These are phyloP conservation scores for Troides oblongomaculatus DNA, from an alignment of 2,888 invertebrate species.

Conservation along the genomic window DNA sequence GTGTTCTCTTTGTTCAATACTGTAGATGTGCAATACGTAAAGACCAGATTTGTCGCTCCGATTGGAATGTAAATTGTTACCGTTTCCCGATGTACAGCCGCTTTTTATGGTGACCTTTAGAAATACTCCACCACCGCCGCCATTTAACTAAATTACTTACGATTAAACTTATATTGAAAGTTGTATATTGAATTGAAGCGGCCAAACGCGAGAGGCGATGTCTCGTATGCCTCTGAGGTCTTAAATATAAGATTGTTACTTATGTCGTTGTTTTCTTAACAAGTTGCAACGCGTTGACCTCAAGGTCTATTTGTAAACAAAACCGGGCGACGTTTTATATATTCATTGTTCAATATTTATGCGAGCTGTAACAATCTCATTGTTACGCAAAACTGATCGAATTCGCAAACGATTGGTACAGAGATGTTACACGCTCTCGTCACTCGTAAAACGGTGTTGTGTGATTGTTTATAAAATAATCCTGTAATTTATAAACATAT, in stretches of 20 bases:
- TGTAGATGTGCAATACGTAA: slow-evolving; percentile 40
- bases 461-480: slow-evolving; percentile 1
- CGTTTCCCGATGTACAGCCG: background rate
- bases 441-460: background rate
- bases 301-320: slow-evolving; percentile 27
- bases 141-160: too few species aligned
- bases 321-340: slow-evolving; percentile 6
- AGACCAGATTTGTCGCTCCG: slow-evolving; percentile 37
- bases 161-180: too few species aligned
- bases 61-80: slow-evolving; percentile 36
- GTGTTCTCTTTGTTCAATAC: slow-evolving; percentile 47
- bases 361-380: slow-evolving; percentile 8
- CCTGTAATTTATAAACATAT: background rate
- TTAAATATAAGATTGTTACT: slow-evolving; percentile 7
- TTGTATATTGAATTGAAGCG: slow-evolving; percentile 2
- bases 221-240: slow-evolving; percentile 14
- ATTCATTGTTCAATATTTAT: slow-evolving; percentile 24
- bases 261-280: slow-evolving; percentile 12
- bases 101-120: too few species aligned
- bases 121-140: too few species aligned
- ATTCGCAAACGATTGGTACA: slow-evolving; percentile 5
- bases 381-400: slow-evolving; percentile 18
- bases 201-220: background rate
- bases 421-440: background rate
- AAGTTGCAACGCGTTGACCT: slow-evolving; percentile 14